phyloP scores from a whole-genome alignment of 2,888 invertebrate genomes.

The Amphipoea lucens region DNA sequence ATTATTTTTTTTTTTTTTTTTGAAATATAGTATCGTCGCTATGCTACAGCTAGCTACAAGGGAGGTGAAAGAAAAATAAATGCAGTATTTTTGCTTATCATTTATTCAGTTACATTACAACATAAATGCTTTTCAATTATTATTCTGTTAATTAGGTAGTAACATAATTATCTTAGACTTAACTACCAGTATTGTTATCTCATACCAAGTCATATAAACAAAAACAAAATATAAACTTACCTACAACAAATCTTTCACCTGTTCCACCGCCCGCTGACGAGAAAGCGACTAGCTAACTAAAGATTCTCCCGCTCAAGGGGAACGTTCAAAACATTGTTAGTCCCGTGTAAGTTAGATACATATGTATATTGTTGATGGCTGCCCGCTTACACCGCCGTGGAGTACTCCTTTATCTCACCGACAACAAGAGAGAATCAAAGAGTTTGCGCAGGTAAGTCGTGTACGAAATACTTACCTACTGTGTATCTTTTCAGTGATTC shows the following conservation, averaged over 20 bases:
- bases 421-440: not conserved
- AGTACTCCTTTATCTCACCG: not conserved
- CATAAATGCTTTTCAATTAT: not conserved
- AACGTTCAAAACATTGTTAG: not conserved
- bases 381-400: not conserved
- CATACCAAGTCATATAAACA: not conserved
- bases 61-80: not conserved
- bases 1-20: too few species aligned
- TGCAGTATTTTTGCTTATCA: not conserved
- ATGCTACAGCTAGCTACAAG: not conserved
- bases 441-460: not conserved
- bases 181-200: not conserved
- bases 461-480: too few species aligned
- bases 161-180: not conserved
- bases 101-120: not conserved
- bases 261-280: not conserved
- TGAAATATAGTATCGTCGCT: too few species aligned
- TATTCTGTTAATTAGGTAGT: not conserved
- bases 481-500: too few species aligned
- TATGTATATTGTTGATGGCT: not conserved
- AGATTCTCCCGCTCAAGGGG: not conserved
- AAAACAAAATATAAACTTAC: not conserved
- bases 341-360: not conserved
- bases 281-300: not conserved
- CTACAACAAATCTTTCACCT: not conserved